Conservation (phyloP, 23 tunicate genomes). For the Phallusia fumigata region DNA sequence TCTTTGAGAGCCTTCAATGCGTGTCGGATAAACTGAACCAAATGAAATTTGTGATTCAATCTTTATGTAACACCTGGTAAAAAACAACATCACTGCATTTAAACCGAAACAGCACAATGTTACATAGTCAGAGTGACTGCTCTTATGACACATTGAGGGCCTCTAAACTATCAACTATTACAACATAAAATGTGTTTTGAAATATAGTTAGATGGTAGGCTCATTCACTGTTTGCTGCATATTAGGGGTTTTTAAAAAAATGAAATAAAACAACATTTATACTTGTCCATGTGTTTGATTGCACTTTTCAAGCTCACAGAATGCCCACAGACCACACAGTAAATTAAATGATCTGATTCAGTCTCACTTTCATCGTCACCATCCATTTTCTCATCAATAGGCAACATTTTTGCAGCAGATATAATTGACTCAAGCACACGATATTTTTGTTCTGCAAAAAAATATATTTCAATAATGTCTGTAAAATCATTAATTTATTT, state of each 20-base stretch:
- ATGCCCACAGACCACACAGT: conserved; percentile 92
- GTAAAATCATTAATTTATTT: too few relatives aligned
- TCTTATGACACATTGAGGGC: too few relatives aligned
- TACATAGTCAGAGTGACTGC: too few relatives aligned
- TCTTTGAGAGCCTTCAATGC: conserved; percentile 87
- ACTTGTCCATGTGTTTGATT: conserved; percentile 91
- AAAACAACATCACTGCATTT: background rate
- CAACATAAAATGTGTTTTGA: too few relatives aligned
- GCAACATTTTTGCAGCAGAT: conserved; percentile 46
- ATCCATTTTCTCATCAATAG: conserved; percentile 34
- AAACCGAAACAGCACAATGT: too few relatives aligned
- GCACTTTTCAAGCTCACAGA: conserved; percentile 59
- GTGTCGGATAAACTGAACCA: conserved; percentile 83
- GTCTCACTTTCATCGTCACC: conserved; percentile 61
- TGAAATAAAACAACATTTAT: background rate
- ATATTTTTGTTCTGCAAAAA: conserved; percentile 53
- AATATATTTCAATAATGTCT: too few relatives aligned
- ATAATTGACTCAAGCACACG: conserved; percentile 63
- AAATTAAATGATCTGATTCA: conserved; percentile 68
- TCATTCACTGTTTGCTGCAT: background rate
- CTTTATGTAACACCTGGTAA: conserved; percentile 84
- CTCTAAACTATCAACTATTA: too few relatives aligned
- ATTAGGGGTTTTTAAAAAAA: too few relatives aligned
- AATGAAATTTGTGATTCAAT: conserved; percentile 90
- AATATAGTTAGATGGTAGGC: background rate